Conservation (phyloP, 1,140 invertebrate genomes). For the Drosophila quadrilineata region DNA sequence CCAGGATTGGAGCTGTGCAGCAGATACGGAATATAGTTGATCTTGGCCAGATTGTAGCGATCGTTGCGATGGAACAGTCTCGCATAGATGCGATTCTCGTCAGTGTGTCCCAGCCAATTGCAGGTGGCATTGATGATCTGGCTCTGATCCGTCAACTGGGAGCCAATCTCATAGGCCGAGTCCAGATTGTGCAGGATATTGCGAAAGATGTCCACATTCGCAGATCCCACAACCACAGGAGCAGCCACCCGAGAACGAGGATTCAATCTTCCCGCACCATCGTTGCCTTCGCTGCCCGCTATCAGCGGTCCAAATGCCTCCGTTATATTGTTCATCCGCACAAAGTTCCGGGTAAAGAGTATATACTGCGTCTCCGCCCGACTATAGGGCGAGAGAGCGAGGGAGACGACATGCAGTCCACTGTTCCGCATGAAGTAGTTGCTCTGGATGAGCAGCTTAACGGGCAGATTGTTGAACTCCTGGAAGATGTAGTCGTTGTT, state of each 20-base stretch:
- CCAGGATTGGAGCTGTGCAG: slow-evolving; percentile 92
- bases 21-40: slow-evolving; percentile 92
- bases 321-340: slow-evolving; percentile 92
- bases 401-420: slow-evolving; percentile 92
- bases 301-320: slow-evolving; percentile 90
- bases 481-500: slow-evolving; percentile 87
- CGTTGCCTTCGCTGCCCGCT: slow-evolving; percentile 83
- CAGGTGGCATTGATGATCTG: slow-evolving; percentile 95
- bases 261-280: slow-evolving; percentile 84
- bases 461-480: slow-evolving; percentile 88
- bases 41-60: slow-evolving; percentile 94
- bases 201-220: slow-evolving; percentile 93
- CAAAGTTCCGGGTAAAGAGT: slow-evolving; percentile 93
- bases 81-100: slow-evolving; percentile 90
- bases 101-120: slow-evolving; percentile 94
- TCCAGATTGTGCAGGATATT: slow-evolving; percentile 96
- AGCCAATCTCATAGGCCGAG: slow-evolving; percentile 95
- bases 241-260: slow-evolving; percentile 94
- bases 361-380: slow-evolving; percentile 87
- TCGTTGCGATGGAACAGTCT: slow-evolving; percentile 94
- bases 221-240: slow-evolving; percentile 93
- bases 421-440: slow-evolving; percentile 94
- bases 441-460: slow-evolving; percentile 89
- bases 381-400: slow-evolving; percentile 94
- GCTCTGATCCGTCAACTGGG: slow-evolving; percentile 96